These are phyloP conservation scores for Anser cygnoides DNA, from an alignment of 2,113 vertebrate species.

Conservation along the genomic window DNA sequence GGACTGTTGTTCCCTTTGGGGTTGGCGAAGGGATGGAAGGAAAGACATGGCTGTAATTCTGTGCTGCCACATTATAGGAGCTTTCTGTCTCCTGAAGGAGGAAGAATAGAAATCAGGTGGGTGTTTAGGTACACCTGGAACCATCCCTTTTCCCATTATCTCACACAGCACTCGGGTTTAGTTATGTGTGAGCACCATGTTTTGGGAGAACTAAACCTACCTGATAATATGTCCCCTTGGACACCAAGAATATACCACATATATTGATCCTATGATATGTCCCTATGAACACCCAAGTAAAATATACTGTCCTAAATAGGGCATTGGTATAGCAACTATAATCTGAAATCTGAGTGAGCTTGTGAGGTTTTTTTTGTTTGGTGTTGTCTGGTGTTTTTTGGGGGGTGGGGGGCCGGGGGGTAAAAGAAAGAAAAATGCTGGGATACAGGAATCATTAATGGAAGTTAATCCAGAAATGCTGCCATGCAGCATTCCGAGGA, in stretches of 20 bases:
- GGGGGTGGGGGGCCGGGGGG: neutral
- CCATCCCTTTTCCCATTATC: neutral
- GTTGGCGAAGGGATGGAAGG: neutral
- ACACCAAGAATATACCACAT: neutral
- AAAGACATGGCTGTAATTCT: neutral
- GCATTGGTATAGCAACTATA: neutral
- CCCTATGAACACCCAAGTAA: neutral
- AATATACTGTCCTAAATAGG: neutral
- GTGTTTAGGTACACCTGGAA: neutral
- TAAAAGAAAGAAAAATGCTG: neutral
- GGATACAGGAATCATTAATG: constrained; percentile 27
- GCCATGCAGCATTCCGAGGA: neutral
- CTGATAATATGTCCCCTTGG: neutral
- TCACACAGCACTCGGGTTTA: neutral
- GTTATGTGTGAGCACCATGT: neutral
- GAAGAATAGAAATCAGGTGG: neutral
- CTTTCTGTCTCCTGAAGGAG: neutral
- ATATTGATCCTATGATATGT: neutral
- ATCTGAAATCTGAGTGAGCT: neutral
- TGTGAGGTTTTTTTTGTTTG: neutral
- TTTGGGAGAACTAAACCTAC: neutral
- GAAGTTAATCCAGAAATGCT: constrained; percentile 50
- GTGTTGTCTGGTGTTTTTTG: too few species aligned
- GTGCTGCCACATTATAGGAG: neutral
- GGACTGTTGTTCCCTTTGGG: neutral